These are phyloP conservation scores for Caranx ignobilis DNA, from an alignment of 2,113 vertebrate genomes.

Conservation along the genomic window DNA sequence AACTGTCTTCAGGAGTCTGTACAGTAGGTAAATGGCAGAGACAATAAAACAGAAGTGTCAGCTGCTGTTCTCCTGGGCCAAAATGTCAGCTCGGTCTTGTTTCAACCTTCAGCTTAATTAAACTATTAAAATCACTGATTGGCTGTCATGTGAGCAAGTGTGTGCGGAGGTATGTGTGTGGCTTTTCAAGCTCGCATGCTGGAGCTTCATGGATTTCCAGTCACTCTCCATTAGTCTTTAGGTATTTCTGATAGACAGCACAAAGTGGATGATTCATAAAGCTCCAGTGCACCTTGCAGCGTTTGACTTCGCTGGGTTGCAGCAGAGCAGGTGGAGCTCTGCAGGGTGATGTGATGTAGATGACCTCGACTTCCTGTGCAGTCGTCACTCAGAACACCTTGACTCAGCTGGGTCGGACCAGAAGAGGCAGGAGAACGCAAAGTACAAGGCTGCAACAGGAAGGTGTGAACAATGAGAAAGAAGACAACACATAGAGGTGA, in stretches of 20 bases:
- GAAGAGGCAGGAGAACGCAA: background rate
- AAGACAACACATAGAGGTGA: slow-evolving; percentile 42
- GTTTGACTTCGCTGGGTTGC: background rate
- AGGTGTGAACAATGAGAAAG: slow-evolving; percentile 1
- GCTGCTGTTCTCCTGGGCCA: slow-evolving; percentile 52
- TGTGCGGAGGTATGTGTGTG: slow-evolving; percentile 18
- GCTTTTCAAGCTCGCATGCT: no score
- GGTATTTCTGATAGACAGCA: slow-evolving; percentile 35
- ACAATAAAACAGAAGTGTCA: slow-evolving; percentile 49
- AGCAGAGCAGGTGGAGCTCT: slow-evolving; percentile 4
- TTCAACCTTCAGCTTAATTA: slow-evolving; percentile 60
- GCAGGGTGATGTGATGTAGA: background rate
- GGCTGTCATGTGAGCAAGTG: slow-evolving; percentile 30
- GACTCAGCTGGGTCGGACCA: slow-evolving; percentile 52
- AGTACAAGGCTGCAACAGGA: background rate
- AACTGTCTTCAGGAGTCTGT: slow-evolving; percentile 5
- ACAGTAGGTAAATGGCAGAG: slow-evolving; percentile 29
- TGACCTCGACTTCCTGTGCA: slow-evolving; percentile 77
- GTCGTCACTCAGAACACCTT: slow-evolving; percentile 26
- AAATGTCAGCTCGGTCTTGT: slow-evolving; percentile 36
- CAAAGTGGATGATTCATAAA: background rate
- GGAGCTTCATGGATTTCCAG: slow-evolving; percentile 19
- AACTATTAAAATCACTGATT: slow-evolving; percentile 58
- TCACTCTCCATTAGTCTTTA: slow-evolving; percentile 19
- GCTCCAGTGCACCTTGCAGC: no score